Conservation (phyloP, 2,797 vertebrate species). For the Moxostoma hubbsi region DNA sequence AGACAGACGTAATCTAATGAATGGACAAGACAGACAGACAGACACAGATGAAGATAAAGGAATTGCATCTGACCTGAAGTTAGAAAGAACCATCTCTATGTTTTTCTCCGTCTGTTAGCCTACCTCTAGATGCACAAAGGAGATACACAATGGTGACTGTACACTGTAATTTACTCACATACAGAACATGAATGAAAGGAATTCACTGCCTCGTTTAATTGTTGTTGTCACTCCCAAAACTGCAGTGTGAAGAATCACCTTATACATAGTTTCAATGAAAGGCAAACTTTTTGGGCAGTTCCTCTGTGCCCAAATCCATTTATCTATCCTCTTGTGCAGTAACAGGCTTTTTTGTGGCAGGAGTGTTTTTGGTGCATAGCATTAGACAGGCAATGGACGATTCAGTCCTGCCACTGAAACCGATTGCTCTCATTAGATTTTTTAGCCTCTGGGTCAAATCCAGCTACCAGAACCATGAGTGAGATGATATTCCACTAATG, state of each 20-base stretch:
- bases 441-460: slow-evolving; percentile 64
- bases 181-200: no score
- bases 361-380: slow-evolving; percentile 50
- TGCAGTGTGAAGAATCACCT: no score
- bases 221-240: no score
- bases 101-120: neutral
- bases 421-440: slow-evolving; percentile 69
- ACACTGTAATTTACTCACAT: no score
- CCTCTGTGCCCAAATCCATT: neutral
- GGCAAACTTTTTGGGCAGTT: neutral
- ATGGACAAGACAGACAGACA: neutral
- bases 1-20: neutral
- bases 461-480: slow-evolving; percentile 53
- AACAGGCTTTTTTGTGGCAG: slow-evolving; percentile 61
- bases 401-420: slow-evolving; percentile 57
- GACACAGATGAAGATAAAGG: slow-evolving; percentile 11
- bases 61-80: neutral
- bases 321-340: slow-evolving; percentile 35
- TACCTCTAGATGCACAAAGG: neutral
- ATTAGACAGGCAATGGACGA: slow-evolving; percentile 58
- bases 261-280: neutral
- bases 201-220: neutral
- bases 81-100: neutral
- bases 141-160: slow-evolving; percentile 10
- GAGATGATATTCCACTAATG: slow-evolving; percentile 40